Conservation (phyloP, 1,140 invertebrate species). For the Lysiphlebus fabarum region DNA sequence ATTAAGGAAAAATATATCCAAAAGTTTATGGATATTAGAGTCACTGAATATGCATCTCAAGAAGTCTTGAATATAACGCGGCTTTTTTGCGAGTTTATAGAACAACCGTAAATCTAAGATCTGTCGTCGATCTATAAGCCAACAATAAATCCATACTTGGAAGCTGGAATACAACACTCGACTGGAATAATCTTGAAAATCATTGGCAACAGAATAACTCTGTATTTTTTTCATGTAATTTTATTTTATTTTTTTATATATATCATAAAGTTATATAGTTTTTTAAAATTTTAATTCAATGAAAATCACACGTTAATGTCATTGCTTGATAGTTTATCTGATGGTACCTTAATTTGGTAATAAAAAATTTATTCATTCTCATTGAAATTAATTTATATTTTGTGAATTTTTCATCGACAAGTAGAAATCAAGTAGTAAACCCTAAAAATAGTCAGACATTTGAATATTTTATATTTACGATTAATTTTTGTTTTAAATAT, state of each 20-base stretch:
- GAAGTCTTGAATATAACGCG: slow-evolving; percentile 18
- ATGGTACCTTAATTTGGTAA: neutral
- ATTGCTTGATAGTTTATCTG: neutral
- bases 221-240: neutral
- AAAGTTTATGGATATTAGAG: slow-evolving; percentile 23
- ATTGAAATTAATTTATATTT: too few species aligned
- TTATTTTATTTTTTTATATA: neutral
- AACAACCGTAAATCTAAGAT: slow-evolving; percentile 29
- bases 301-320: too few species aligned
- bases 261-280: neutral
- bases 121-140: slow-evolving; percentile 31
- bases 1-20: slow-evolving; percentile 18
- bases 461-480: too few species aligned
- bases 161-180: slow-evolving; percentile 4
- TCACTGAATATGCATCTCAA: slow-evolving; percentile 7
- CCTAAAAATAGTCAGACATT: too few species aligned
- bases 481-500: too few species aligned
- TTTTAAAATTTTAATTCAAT: too few species aligned
- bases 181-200: slow-evolving; percentile 27
- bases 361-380: too few species aligned
- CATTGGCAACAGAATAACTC: slow-evolving; percentile 17
- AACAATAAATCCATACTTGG: slow-evolving; percentile 27
- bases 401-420: too few species aligned
- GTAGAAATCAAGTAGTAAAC: too few species aligned
- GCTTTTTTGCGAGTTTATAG: slow-evolving; percentile 22